Evolutionary conservation across 2,797 vertebrate genomes (phyloP).

Genomic region (Hirundo rustica): DNA sequence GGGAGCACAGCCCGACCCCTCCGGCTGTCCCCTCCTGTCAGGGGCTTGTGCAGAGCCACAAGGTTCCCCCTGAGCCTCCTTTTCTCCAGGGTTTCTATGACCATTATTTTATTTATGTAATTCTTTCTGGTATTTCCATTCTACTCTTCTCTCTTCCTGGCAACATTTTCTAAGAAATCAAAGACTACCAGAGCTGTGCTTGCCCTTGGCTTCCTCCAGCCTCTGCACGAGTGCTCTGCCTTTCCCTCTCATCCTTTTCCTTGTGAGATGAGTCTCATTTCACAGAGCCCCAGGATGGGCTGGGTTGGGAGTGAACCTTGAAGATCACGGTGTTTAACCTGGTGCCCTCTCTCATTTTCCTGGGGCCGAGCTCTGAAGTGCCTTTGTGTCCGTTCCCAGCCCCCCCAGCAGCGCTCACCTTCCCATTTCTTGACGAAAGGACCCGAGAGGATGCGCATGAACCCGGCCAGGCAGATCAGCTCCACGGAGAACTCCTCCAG

Average conservation of each 20-base stretch:
- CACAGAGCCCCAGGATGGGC: not conserved
- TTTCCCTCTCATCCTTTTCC: not conserved
- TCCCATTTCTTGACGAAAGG: constrained; percentile 93
- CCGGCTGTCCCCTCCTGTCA: not conserved
- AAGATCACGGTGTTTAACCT: not conserved
- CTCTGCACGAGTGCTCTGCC: not conserved
- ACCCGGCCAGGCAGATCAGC: constrained; percentile 92
- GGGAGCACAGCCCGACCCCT: not conserved
- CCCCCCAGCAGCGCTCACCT: constrained; percentile 74
- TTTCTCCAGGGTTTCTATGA: not conserved
- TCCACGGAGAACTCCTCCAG: constrained; percentile 87
- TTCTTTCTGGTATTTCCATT: not conserved
- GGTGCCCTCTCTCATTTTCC: not conserved
- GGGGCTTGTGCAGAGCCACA: not conserved
- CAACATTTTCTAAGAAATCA: not conserved
- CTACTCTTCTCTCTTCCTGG: not conserved
- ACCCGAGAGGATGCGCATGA: constrained; percentile 94
- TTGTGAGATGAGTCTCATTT: not conserved
- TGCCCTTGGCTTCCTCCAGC: not conserved
- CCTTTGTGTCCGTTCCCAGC: accelerated
- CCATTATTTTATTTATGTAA: not conserved
- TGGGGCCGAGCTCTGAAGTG: not conserved
- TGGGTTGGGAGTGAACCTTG: not conserved
- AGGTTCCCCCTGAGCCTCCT: not conserved
- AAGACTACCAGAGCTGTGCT: not conserved